Evolutionary conservation across 2,797 vertebrate genomes (phyloP).

Genomic region (Epinephelus coioides): DNA sequence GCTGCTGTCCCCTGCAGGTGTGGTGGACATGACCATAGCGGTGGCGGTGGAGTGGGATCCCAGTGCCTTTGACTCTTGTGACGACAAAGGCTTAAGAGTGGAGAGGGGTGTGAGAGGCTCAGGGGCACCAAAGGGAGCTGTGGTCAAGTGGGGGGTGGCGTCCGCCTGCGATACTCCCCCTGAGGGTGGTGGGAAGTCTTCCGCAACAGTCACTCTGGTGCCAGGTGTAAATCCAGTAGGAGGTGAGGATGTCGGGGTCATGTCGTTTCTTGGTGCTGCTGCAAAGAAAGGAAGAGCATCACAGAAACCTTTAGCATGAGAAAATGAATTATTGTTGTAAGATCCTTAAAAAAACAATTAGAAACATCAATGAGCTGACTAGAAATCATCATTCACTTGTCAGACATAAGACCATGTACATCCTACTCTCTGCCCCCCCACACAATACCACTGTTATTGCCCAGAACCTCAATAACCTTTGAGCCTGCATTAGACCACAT

Average conservation of each 20-base stretch:
- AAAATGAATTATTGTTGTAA: not conserved
- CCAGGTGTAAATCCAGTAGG: slow-evolving; percentile 36
- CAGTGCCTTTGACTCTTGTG: slow-evolving; percentile 69
- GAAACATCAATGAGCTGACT: not conserved
- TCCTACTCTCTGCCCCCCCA: too few relatives aligned
- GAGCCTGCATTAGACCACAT: too few relatives aligned
- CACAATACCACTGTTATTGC: too few relatives aligned
- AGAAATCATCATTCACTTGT: not conserved
- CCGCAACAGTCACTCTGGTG: slow-evolving; percentile 34
- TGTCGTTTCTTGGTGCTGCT: slow-evolving; percentile 66
- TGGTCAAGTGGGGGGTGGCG: slow-evolving; percentile 65
- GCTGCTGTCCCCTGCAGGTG: slow-evolving; percentile 90
- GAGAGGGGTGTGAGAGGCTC: slow-evolving; percentile 61
- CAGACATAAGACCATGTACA: too few relatives aligned
- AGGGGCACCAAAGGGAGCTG: slow-evolving; percentile 58
- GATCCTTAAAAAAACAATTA: not conserved
- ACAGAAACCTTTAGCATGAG: not conserved
- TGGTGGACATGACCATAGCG: slow-evolving; percentile 77
- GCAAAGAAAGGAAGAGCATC: not conserved
- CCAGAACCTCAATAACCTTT: too few relatives aligned
- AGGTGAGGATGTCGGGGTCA: slow-evolving; percentile 35
- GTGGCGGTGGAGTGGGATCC: slow-evolving; percentile 73
- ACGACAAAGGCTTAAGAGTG: slow-evolving; percentile 62
- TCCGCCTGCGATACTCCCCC: slow-evolving; percentile 77
- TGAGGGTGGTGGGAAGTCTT: slow-evolving; percentile 46